phyloP scores from a whole-genome alignment of 2,113 vertebrate species.

The Elaphurus davidianus region DNA sequence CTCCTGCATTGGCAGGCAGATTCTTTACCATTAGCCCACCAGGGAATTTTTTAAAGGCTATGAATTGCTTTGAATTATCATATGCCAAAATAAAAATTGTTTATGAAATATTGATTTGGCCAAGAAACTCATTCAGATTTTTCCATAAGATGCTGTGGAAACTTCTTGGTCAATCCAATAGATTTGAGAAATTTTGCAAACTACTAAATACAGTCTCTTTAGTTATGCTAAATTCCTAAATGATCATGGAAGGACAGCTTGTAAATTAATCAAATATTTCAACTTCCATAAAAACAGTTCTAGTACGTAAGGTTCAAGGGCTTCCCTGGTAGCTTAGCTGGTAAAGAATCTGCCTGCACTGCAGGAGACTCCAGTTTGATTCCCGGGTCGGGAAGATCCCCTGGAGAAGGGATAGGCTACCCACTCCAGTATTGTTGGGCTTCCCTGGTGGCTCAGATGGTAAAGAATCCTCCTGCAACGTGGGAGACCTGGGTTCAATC shows the following conservation, averaged over 20 bases:
- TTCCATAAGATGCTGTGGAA: background rate
- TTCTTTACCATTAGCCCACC: background rate
- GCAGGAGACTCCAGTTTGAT: background rate
- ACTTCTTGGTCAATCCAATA: background rate
- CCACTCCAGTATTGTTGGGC: background rate
- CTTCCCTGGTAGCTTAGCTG: background rate
- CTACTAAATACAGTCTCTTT: background rate
- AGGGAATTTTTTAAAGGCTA: background rate
- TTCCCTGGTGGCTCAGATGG: background rate
- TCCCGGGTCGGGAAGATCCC: background rate
- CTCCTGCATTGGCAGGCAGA: background rate
- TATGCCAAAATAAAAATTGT: background rate
- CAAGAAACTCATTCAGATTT: background rate
- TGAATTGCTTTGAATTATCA: background rate
- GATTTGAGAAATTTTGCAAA: background rate
- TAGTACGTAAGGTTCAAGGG: background rate
- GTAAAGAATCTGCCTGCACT: background rate
- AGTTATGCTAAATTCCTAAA: background rate
- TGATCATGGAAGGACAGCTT: background rate
- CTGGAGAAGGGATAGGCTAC: background rate
- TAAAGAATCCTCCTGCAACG: background rate
- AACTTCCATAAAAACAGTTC: background rate
- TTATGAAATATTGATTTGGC: background rate
- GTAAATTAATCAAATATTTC: background rate
- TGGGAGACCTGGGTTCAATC: background rate